These are phyloP conservation scores for Argyra leucocephala DNA, from an alignment of 2,888 invertebrate genomes.

Conservation along the genomic window DNA sequence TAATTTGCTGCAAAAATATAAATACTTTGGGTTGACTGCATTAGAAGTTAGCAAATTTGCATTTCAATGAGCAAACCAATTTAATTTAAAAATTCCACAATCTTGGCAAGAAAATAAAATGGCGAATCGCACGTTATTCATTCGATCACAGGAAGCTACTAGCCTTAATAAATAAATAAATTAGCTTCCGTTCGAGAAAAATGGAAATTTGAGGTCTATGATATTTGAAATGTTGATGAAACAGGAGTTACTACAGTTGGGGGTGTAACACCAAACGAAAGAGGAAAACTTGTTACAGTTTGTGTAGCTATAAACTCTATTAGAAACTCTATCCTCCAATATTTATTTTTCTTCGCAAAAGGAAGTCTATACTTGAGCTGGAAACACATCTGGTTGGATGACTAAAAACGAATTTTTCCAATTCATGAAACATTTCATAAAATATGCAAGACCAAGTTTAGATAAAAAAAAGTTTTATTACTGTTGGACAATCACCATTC, in stretches of 20 bases:
- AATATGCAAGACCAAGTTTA: not conserved
- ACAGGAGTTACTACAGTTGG: slow-evolving; percentile 1
- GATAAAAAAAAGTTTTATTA: not conserved
- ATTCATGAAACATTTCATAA: slow-evolving; percentile 9
- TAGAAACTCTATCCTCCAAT: not conserved
- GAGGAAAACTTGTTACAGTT: slow-evolving; percentile 7
- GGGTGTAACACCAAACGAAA: not conserved
- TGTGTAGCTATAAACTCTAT: not conserved
- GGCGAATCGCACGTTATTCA: too few species aligned
- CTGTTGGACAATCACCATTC: not conserved
- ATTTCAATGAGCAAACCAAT: too few species aligned
- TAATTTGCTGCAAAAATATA: too few species aligned
- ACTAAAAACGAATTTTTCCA: not conserved
- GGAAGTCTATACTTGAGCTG: not conserved
- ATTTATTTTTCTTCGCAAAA: not conserved
- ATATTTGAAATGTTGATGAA: slow-evolving; percentile 9
- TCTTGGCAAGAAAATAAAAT: too few species aligned
- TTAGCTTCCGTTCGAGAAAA: not conserved
- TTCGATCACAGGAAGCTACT: too few species aligned
- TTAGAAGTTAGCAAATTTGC: too few species aligned
- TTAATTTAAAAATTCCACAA: too few species aligned
- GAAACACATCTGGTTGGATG: not conserved
- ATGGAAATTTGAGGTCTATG: not conserved
- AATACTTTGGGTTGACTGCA: too few species aligned
- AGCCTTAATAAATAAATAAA: too few species aligned